Evolutionary conservation across 2,888 invertebrate genomes (phyloP).

Genomic region (Hydroisotoma schaefferi): DNA sequence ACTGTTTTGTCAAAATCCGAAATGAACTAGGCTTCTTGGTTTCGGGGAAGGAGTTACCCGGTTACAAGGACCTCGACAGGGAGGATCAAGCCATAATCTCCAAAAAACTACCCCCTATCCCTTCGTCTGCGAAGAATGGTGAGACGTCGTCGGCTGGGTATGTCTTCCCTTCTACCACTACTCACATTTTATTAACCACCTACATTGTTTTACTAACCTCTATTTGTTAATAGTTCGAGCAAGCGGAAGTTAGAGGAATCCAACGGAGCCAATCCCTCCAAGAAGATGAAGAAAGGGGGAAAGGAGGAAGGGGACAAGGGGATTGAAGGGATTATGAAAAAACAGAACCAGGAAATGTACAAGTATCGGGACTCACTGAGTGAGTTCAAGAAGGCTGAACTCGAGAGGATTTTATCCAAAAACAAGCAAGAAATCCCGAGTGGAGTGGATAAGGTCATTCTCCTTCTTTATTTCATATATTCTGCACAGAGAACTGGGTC

Average conservation of each 20-base stretch:
- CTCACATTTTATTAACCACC: too few relatives aligned
- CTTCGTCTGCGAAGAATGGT: constrained; percentile 9
- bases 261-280: constrained; percentile 22
- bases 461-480: too few relatives aligned
- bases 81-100: constrained; percentile 68
- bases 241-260: constrained; percentile 20
- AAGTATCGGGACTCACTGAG: constrained; percentile 63
- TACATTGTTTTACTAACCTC: not conserved
- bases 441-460: constrained; percentile 10
- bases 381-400: constrained; percentile 57
- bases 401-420: constrained; percentile 62
- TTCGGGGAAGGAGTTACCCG: constrained; percentile 70
- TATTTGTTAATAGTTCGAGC: constrained; percentile 9
- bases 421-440: constrained; percentile 69
- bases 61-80: constrained; percentile 64
- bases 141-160: too few relatives aligned
- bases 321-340: constrained; percentile 61
- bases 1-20: constrained; percentile 78
- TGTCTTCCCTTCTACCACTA: too few relatives aligned
- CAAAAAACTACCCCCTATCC: constrained; percentile 59
- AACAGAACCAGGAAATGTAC: constrained; percentile 71
- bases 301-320: constrained; percentile 49
- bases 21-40: constrained; percentile 67
- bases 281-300: constrained; percentile 44
- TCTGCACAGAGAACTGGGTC: too few relatives aligned